Evolutionary conservation across 2,888 invertebrate genomes (phyloP).

Genomic region (Pristionchus exspectatus): DNA sequence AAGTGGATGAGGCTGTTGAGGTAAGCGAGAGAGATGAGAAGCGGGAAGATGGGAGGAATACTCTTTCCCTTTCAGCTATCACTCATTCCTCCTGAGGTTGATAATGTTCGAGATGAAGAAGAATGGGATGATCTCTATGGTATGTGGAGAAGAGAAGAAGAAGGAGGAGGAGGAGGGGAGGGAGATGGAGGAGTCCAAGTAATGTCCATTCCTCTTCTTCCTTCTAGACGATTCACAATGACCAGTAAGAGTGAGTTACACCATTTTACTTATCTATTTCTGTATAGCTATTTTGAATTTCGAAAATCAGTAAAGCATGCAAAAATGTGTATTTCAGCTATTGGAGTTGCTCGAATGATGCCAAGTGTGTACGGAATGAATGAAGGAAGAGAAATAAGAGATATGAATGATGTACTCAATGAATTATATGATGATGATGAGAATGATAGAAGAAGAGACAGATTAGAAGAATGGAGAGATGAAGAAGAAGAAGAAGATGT

Average conservation of each 20-base stretch:
- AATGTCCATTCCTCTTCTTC: not conserved
- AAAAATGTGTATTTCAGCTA: not conserved
- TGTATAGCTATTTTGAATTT: not conserved
- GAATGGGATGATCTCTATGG: not conserved
- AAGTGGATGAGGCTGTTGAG: not conserved
- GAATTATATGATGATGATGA: conserved; percentile 1
- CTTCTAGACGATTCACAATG: not conserved
- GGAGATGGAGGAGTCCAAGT: not conserved
- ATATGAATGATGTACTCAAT: not conserved
- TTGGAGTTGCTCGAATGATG: not conserved
- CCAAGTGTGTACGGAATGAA: not conserved
- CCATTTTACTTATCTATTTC: not conserved
- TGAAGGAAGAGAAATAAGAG: not conserved
- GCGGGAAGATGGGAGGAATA: not conserved
- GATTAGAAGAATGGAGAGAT: not conserved
- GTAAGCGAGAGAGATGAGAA: not conserved
- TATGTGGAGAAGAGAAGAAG: not conserved
- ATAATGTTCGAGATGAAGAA: not conserved
- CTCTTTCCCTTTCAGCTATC: not conserved
- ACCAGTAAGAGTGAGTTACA: not conserved
- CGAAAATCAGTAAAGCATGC: no score
- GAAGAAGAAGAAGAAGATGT: not conserved
- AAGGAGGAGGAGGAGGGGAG: not conserved
- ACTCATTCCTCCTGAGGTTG: not conserved
- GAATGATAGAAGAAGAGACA: not conserved